Base-by-base conservation (phyloP, 1,140 invertebrate genomes). In the Eriosoma lanigerum region DNA sequence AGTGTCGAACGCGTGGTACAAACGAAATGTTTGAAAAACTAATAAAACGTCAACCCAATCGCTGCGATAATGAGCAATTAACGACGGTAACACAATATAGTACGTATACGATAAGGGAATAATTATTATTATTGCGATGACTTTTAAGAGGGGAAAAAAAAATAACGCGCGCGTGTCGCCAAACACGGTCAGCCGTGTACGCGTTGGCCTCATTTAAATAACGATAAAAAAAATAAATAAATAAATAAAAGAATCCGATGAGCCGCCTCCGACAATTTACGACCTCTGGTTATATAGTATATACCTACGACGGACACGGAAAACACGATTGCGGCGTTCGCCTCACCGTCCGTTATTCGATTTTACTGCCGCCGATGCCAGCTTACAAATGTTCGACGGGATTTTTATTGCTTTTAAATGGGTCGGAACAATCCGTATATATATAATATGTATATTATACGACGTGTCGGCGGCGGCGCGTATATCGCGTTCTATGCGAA, bases 181-280 rank as follows among this genome's bases (percentile, higher is more conserved):
- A 15, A 29, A 32, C 8, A 12, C 64, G n/a, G 21, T 46, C 38
- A 21, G 66, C 48, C 38, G 66, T 68, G 66, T 72, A 46, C 26
- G 68, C 68, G 26, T n/a, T 29, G 68, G 46, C 68, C 68, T 72
- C 68, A 17, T 68, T 68, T 68, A 48, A 68, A 68, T 68, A 72
- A 72, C 68, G 46, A 52, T 21, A 29, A 52, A 38, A 72, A 29
- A n/a, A n/a, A n/a, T n/a, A 54, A 5, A 54, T 1, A 54, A n/a
- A 54, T 15, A 54, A 5, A 54, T n/a, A 54, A 54, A n/a, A 54
- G n/a, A 54, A 19, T 15, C 68, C 48, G 48, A 52, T n/a, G 21
- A 52, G n/a, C 46, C 68, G 64, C 64, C 38, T 21, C 9, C 17
- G 48, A 70, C 66, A 29, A 70, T 70, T 70, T 50, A 50, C 66